Conservation (phyloP, 2,113 vertebrate genomes). For the Ranitomeya variabilis region DNA sequence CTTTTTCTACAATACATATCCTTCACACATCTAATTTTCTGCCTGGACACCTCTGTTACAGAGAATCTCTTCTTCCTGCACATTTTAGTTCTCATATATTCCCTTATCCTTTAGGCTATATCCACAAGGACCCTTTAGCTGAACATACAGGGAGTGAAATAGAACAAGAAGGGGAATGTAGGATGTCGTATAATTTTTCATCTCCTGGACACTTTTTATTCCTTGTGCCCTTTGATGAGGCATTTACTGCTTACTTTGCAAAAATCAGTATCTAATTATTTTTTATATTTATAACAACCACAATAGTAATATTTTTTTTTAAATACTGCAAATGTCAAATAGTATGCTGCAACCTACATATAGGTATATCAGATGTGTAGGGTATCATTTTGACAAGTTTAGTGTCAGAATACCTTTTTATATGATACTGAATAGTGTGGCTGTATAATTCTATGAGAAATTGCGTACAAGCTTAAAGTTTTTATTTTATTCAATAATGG, state of each 20-base stretch:
- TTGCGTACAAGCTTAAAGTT: no score
- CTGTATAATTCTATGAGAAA: no score
- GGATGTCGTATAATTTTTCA: background rate
- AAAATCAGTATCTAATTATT: background rate
- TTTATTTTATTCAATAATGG: no score
- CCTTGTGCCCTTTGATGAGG: background rate
- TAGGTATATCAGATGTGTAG: no score
- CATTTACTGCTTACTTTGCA: background rate
- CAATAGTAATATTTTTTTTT: no score
- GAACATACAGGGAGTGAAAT: background rate
- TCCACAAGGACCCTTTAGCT: background rate
- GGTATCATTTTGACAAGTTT: no score
- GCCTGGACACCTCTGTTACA: slow-evolving; percentile 7
- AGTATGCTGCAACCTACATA: no score
- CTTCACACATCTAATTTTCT: slow-evolving; percentile 3
- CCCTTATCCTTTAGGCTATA: slow-evolving; percentile 5
- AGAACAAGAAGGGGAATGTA: background rate
- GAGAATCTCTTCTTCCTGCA: background rate
- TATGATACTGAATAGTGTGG: no score
- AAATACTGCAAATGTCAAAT: no score
- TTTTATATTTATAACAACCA: no score
- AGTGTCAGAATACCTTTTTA: no score
- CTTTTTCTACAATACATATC: background rate
- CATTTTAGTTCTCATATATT: background rate
- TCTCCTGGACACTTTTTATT: background rate